Conservation (phyloP, 30 jellyfish, hydroid and myxozoan genomes). For the Aurelia sp. region DNA sequence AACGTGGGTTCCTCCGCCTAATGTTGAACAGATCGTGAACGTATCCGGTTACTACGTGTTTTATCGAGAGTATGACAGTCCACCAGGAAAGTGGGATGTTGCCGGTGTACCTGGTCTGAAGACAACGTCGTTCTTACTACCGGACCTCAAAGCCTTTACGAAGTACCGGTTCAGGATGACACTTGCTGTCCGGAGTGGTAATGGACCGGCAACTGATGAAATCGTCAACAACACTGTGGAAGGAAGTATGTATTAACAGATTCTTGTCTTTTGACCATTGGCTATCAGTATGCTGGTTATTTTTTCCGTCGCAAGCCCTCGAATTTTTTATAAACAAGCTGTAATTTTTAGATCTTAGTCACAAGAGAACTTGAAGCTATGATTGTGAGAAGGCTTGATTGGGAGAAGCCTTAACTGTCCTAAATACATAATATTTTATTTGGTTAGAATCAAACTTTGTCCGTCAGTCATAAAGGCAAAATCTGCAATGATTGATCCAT, state of each 20-base stretch:
- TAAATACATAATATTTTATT: too few species aligned
- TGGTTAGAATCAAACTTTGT: too few species aligned
- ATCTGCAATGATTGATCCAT: too few species aligned
- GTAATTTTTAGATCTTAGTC: too few species aligned
- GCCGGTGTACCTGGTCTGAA: slow-evolving; percentile 57
- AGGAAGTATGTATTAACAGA: slow-evolving; percentile 52
- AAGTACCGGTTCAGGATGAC: slow-evolving; percentile 64
- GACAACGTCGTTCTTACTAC: slow-evolving; percentile 7
- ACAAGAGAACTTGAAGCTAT: too few species aligned
- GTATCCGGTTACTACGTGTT: slow-evolving; percentile 40
- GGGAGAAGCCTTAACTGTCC: too few species aligned
- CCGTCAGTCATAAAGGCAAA: too few species aligned
- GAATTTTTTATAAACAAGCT: too few species aligned
- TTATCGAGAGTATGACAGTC: slow-evolving; percentile 35
- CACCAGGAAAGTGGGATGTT: slow-evolving; percentile 24
- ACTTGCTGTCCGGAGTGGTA: slow-evolving; percentile 36
- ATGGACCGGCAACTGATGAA: slow-evolving; percentile 71
- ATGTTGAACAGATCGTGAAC: slow-evolving; percentile 9
- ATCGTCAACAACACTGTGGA: slow-evolving; percentile 32
- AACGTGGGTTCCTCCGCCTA: slow-evolving; percentile 57
- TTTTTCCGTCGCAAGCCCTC: too few species aligned
- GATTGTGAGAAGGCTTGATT: too few species aligned
- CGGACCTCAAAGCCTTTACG: slow-evolving; percentile 47
- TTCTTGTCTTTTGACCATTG: not conserved
- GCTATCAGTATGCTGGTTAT: too few species aligned